These are phyloP conservation scores for Epistrophe eligans DNA, from an alignment of 2,888 invertebrate species.

Conservation along the genomic window DNA sequence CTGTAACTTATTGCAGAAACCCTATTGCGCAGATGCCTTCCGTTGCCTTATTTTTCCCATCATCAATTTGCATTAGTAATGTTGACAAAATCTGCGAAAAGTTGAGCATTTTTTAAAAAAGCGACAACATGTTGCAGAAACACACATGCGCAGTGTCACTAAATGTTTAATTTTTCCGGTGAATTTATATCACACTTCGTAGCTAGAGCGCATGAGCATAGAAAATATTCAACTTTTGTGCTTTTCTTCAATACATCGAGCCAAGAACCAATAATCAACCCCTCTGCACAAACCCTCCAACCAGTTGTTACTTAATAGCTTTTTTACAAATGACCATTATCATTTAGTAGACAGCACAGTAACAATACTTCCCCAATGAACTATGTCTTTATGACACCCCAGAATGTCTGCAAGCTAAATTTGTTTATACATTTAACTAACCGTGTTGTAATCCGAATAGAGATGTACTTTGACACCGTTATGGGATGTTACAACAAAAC, in stretches of 20 bases:
- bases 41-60: neutral
- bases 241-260: conserved; percentile 9
- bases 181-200: conserved; percentile 25
- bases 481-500: conserved; percentile 1
- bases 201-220: conserved; percentile 53
- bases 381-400: conserved; percentile 62
- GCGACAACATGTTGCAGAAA: conserved; percentile 68
- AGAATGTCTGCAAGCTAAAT: conserved; percentile 54
- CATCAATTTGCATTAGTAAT: conserved; percentile 35
- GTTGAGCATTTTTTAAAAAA: conserved; percentile 1
- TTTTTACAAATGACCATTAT: conserved; percentile 68
- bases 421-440: conserved; percentile 69
- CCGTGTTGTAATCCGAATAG: conserved; percentile 64
- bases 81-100: conserved; percentile 45
- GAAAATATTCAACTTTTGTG: conserved; percentile 28
- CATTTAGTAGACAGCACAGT: conserved; percentile 49
- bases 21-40: neutral
- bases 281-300: conserved; percentile 43
- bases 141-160: conserved; percentile 52
- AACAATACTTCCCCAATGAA: conserved; percentile 49
- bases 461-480: conserved; percentile 51
- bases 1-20: conserved; percentile 1
- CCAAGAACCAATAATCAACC: conserved; percentile 35
- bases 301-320: conserved; percentile 63
- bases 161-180: neutral